Evolutionary conservation across 2,888 invertebrate genomes (phyloP).

Genomic region (Lysandra coridon): DNA sequence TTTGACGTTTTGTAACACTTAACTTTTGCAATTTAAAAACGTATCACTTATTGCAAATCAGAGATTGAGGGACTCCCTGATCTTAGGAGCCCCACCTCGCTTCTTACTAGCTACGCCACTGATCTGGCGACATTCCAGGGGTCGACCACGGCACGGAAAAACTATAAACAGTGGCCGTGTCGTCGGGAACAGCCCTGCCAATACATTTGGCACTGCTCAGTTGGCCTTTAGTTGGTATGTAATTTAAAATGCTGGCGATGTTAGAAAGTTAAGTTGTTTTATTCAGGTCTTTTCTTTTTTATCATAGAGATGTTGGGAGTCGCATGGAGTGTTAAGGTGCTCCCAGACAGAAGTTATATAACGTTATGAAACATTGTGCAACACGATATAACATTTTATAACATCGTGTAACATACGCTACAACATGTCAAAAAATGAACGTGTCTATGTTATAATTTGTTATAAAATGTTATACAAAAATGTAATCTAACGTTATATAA

Average conservation of each 20-base stretch:
- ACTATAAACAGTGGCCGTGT: slow-evolving; percentile 5
- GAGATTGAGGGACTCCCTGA: background rate
- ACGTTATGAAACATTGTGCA: no score
- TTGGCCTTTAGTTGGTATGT: background rate
- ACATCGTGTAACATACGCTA: no score
- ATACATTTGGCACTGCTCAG: background rate
- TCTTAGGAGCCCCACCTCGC: background rate
- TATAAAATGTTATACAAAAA: no score
- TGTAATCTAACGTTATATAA: no score
- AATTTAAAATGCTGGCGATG: background rate
- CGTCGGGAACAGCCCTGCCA: background rate
- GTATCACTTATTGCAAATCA: no score
- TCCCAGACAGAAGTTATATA: no score
- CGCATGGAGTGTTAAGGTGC: no score
- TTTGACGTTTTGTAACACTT: no score
- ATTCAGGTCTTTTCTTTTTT: background rate
- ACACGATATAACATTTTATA: no score
- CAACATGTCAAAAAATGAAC: no score
- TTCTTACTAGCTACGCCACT: background rate
- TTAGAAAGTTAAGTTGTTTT: background rate
- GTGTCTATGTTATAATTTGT: no score
- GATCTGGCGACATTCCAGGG: background rate
- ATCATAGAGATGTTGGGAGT: no score
- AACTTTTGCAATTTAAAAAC: background rate
- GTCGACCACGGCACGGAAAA: background rate